Conservation (phyloP, 2,888 invertebrate genomes). For the Argyra leucocephala region DNA sequence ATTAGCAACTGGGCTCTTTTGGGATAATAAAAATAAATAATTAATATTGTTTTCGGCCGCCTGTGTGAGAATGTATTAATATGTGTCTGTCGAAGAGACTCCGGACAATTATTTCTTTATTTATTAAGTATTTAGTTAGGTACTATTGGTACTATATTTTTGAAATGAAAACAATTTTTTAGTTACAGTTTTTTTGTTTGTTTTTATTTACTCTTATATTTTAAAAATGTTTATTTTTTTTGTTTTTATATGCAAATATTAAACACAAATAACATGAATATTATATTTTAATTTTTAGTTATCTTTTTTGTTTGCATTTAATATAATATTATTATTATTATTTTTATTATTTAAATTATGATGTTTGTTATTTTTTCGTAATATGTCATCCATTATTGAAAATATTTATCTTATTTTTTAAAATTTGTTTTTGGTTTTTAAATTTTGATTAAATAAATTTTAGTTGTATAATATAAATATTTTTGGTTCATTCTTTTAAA, state of each 20-base stretch:
- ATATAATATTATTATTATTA: neutral
- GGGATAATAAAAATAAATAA: too few species aligned
- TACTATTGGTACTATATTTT: too few species aligned
- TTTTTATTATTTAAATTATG: neutral
- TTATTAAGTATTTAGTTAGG: too few species aligned
- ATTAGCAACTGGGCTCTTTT: too few species aligned
- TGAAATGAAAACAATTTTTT: too few species aligned
- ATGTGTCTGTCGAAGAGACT: too few species aligned
- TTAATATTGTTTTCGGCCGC: too few species aligned
- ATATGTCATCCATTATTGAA: constrained; percentile 1
- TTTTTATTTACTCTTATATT: too few species aligned
- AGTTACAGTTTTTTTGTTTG: too few species aligned
- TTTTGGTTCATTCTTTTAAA: neutral
- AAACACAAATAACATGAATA: neutral
- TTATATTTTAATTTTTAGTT: neutral
- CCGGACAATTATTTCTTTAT: too few species aligned
- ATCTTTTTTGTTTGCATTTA: neutral
- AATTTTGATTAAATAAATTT: neutral
- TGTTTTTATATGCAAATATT: neutral
- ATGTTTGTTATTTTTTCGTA: neutral
- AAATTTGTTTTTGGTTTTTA: neutral
- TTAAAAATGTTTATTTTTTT: too few species aligned
- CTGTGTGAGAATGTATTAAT: too few species aligned
- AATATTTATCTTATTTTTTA: neutral
- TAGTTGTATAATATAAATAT: neutral